phyloP scores from a whole-genome alignment of 1,140 invertebrate genomes.

The Mylabris phalerata region DNA sequence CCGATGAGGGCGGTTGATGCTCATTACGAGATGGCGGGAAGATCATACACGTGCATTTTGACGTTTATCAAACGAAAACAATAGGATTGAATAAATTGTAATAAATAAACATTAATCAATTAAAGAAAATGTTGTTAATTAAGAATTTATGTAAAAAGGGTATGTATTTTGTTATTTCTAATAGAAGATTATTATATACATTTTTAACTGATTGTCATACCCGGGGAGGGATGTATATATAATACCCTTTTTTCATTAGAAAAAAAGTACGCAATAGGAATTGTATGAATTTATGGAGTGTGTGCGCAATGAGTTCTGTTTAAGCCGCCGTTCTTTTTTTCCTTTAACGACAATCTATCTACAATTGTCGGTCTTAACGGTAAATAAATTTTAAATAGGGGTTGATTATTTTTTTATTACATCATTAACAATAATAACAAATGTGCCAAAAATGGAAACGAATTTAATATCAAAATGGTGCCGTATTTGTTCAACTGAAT shows the following conservation, averaged over 20 bases:
- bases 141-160: not conserved
- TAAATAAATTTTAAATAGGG: conserved; percentile 10
- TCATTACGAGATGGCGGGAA: conserved; percentile 32
- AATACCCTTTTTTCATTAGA: conserved; percentile 23
- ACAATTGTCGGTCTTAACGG: conserved; percentile 23
- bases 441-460: conserved; percentile 30
- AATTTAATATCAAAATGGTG: conserved; percentile 38
- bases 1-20: conserved; percentile 13
- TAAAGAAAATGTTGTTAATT: too few species aligned
- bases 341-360: conserved; percentile 4
- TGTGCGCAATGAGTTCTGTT: conserved; percentile 36
- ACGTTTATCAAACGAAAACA: conserved; percentile 32
- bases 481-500: conserved; percentile 48
- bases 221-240: conserved; percentile 22
- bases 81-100: conserved; percentile 9
- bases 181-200: not conserved
- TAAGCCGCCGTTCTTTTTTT: conserved; percentile 20
- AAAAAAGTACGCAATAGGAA: conserved; percentile 32
- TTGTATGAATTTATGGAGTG: conserved; percentile 37
- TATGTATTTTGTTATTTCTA: not conserved
- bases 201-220: not conserved
- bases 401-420: conserved; percentile 13
- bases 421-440: not conserved
- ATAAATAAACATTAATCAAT: too few species aligned
- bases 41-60: conserved; percentile 33